Conservation (phyloP, 2,888 invertebrate genomes). For the Patella depressa region DNA sequence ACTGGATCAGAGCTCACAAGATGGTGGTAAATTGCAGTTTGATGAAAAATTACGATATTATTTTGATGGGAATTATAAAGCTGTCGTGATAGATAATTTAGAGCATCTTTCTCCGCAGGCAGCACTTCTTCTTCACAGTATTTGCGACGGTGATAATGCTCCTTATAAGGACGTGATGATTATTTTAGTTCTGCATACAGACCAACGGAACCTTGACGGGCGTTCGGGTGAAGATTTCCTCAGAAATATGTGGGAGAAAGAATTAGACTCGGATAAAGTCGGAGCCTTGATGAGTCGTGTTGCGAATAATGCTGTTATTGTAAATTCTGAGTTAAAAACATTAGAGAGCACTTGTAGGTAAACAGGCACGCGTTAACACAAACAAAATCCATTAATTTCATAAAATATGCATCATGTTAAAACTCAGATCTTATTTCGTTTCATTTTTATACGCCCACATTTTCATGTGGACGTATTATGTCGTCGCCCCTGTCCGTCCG, state of each 20-base stretch:
- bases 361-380: too few relatives aligned
- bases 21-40: conserved; percentile 38
- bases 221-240: conserved; percentile 45
- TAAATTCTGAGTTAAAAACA: conserved; percentile 39
- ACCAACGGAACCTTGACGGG: conserved; percentile 15
- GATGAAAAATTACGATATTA: conserved; percentile 35
- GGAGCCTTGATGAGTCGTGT: conserved; percentile 56
- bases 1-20: conserved; percentile 24
- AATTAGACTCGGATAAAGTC: conserved; percentile 55
- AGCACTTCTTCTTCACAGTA: conserved; percentile 61
- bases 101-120: conserved; percentile 52
- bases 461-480: too few relatives aligned
- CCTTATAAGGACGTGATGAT: conserved; percentile 60
- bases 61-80: conserved; percentile 31
- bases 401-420: too few relatives aligned
- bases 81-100: conserved; percentile 56
- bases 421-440: too few relatives aligned
- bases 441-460: too few relatives aligned
- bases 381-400: too few relatives aligned
- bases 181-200: conserved; percentile 49
- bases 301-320: conserved; percentile 55
- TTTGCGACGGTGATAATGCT: conserved; percentile 66
- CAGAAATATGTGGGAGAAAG: conserved; percentile 43
- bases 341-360: too few relatives aligned
- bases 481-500: too few relatives aligned